Evolutionary conservation across 2,797 vertebrate genomes (phyloP).

Genomic region (Mormyrops attenuatus): DNA sequence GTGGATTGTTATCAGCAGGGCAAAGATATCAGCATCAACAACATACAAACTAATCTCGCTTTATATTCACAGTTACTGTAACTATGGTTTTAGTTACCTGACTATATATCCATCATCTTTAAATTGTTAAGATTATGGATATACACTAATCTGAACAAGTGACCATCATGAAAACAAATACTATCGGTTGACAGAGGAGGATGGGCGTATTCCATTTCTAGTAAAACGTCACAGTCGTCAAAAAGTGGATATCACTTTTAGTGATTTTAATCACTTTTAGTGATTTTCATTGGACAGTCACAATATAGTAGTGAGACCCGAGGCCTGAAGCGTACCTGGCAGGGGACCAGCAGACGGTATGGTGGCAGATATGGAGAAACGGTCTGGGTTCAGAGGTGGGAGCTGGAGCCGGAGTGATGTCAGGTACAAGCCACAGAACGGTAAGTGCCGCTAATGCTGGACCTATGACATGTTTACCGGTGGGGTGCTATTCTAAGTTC

Average conservation of each 20-base stretch:
- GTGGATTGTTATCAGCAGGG: neutral
- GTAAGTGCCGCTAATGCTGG: neutral
- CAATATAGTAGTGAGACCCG: neutral
- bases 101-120: neutral
- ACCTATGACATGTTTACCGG: neutral
- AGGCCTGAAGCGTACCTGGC: neutral
- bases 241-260: neutral
- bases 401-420: neutral
- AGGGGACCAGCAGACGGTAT: neutral
- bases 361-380: neutral
- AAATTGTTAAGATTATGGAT: neutral
- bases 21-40: neutral
- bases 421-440: neutral
- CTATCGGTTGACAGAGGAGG: neutral
- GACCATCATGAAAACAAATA: neutral
- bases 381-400: neutral
- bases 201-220: neutral
- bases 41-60: neutral
- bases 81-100: neutral
- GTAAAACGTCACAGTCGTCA: neutral
- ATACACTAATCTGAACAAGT: neutral
- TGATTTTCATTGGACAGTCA: neutral
- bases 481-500: neutral
- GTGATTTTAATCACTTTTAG: no score
- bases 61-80: neutral